phyloP scores from a whole-genome alignment of 2,797 vertebrate species.

The Eremophila alpestris region DNA sequence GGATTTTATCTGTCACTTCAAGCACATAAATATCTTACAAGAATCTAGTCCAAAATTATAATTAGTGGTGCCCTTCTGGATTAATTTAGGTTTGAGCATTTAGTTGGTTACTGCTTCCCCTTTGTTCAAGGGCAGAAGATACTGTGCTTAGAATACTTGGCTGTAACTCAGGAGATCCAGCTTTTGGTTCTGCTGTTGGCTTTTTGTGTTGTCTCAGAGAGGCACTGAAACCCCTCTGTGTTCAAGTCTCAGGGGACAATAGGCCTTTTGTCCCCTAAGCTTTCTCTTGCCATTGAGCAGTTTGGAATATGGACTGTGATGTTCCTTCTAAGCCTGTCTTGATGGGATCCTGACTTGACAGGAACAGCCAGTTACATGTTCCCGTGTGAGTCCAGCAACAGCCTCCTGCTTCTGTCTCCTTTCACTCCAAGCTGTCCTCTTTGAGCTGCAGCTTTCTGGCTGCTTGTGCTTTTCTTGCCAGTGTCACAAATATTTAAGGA shows the following conservation, averaged over 20 bases:
- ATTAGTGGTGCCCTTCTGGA: neutral
- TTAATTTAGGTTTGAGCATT: neutral
- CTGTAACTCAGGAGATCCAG: neutral
- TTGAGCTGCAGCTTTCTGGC: neutral
- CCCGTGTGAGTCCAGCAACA: neutral
- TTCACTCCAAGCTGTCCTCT: neutral
- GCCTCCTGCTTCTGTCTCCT: neutral
- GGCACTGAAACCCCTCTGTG: neutral
- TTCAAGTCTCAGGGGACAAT: neutral
- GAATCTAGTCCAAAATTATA: neutral
- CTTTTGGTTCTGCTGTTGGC: neutral
- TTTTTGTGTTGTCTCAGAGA: neutral
- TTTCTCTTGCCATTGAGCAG: neutral
- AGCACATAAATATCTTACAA: neutral
- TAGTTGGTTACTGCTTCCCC: neutral
- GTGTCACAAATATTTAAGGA: neutral
- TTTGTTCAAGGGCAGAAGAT: neutral
- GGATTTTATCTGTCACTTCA: neutral
- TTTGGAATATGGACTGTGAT: neutral
- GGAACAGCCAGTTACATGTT: neutral
- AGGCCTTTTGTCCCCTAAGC: neutral
- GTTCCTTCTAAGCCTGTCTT: neutral
- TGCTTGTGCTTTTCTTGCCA: neutral
- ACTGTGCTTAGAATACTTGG: neutral
- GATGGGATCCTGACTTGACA: neutral